A percentile compares a stretch with the other conserved stretches of the same genome.
These are phyloP conservation scores for Drusus annulatus DNA, from an alignment of 1,140 invertebrate species.

Conservation along the genomic window DNA sequence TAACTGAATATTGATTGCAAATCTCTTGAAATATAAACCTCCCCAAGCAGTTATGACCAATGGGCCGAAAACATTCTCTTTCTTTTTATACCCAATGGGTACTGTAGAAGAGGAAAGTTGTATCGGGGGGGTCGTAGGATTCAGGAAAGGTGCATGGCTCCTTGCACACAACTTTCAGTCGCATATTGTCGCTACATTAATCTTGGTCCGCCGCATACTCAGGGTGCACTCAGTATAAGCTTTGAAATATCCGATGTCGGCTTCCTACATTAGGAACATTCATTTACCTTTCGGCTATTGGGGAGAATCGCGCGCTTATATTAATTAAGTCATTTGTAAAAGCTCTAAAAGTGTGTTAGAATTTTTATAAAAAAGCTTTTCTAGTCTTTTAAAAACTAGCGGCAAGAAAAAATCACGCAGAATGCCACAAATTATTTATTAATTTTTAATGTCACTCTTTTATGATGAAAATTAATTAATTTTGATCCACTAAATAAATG, in stretches of 20 bases:
- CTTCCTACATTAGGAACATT: neutral
- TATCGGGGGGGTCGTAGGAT: neutral
- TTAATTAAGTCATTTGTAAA: neutral
- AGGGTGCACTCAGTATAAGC: conserved; percentile 19
- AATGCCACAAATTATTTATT: too few species aligned
- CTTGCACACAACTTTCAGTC: conserved; percentile 52
- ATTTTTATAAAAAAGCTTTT: neutral
- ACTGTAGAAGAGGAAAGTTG: neutral
- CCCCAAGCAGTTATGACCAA: too few species aligned
- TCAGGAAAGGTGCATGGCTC: neutral
- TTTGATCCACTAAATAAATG: too few species aligned
- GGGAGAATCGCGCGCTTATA: neutral
- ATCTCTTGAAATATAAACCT: too few species aligned
- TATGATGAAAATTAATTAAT: too few species aligned
- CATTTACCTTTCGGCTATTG: neutral
- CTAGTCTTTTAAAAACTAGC: neutral
- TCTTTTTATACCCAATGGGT: neutral
- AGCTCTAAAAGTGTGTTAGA: neutral
- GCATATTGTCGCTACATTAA: conserved; percentile 62
- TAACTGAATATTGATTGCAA: too few species aligned
- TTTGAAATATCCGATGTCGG: conserved; percentile 9
- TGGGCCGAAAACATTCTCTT: neutral
- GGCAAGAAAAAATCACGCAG: too few species aligned
- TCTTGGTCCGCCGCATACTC: conserved; percentile 46
- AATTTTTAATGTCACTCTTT: too few species aligned